Evolutionary conservation across 2,888 invertebrate species (phyloP), one percentile per base, ranked within the genome.

Genomic region (Eledona agricola): DNA sequence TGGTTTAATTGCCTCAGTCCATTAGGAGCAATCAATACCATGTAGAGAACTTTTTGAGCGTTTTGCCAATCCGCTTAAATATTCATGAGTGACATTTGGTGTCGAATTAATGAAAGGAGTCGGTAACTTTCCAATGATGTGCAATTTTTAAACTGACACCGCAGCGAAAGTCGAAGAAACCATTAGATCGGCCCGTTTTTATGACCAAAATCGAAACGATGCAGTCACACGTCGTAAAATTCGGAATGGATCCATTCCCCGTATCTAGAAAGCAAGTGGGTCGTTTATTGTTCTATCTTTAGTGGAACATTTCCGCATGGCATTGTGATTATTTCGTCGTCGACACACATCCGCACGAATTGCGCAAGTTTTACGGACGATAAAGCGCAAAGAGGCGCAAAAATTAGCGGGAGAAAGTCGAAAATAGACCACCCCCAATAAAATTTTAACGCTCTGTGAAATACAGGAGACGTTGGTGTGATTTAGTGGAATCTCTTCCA

Each of bases 121-220:
- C 4, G 13, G n/a, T 12, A 17, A 42, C 42, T 42, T 42, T 42
- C 42, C 42, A 22, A 42, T 42, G 42, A 42, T 42, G 42, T 42
- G 42, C 42, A 22, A 13, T 29, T 42, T 42, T 22, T 6, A 4
- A 11, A 13, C 12, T 7, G 9, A 5, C 12, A 28, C n/a, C n/a
- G n/a, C 6, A 15, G 42, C 29, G 42, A 40, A 40, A 40, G 40
- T 40, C n/a, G 12, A 7, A 22, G 7, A 3, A 35, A n/a, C n/a
- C n/a, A n/a, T n/a, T n/a, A n/a, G 11, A 12, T 23, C 10, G 7
- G 2, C 5, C 11, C 10, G 5, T 31, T 9, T 3, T 4, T 31
- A 31, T 9, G 10, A 32, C 32, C 4, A 11, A 28, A 28, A 11
- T 12, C 28, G 12, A n/a, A 12, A 4, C 28, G 7, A n/a, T 19